Conservation (phyloP, 2,797 vertebrate species). For the Poecilia picta region DNA sequence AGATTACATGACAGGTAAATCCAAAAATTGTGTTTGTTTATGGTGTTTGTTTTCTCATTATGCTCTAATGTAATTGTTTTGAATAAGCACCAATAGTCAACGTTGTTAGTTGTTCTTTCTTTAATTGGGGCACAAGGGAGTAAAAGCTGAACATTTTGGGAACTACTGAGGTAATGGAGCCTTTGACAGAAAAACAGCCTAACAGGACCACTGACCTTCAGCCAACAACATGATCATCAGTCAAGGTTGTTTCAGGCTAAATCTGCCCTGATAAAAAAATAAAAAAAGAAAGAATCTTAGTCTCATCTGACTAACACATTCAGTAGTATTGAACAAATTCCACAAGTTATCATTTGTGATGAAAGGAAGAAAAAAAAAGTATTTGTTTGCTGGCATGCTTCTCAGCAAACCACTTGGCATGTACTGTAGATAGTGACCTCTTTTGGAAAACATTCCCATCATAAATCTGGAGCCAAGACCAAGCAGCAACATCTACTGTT, state of each 20-base stretch:
- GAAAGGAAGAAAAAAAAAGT: background rate
- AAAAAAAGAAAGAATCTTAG: background rate
- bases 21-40: background rate
- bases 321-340: background rate
- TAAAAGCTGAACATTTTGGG: background rate
- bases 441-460: background rate
- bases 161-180: background rate
- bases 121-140: background rate
- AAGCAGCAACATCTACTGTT: background rate
- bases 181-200: background rate
- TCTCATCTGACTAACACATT: background rate
- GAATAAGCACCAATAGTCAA: background rate
- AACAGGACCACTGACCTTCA: background rate
- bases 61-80: background rate
- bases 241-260: background rate
- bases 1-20: background rate
- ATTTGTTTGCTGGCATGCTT: background rate
- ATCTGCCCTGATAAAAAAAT: background rate
- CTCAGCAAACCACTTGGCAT: background rate
- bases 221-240: background rate
- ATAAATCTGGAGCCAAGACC: background rate
- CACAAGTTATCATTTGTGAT: background rate
- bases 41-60: background rate
- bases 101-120: background rate
- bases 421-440: background rate